A percentile compares a stretch with the other conserved stretches of the same genome.
phyloP scores from a whole-genome alignment of 2,797 vertebrate genomes.

The Gephyroberyx darwinii region DNA sequence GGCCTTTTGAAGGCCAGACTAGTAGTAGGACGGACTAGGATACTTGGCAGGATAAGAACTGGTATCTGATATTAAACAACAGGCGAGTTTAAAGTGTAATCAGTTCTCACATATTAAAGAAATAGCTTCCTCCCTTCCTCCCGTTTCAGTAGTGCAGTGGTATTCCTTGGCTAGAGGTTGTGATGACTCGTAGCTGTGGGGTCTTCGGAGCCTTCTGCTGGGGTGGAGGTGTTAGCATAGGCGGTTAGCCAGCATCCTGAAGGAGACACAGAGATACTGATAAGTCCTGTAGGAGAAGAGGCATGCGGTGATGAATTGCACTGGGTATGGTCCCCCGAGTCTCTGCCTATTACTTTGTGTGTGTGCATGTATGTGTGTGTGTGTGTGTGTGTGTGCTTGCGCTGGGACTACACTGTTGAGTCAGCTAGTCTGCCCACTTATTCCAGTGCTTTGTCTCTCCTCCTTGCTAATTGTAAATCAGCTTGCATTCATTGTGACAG shows the following conservation, averaged over 20 bases:
- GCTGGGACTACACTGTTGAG: not conserved
- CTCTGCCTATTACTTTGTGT: constrained; percentile 18
- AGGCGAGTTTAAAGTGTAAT: no score
- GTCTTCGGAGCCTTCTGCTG: constrained; percentile 18
- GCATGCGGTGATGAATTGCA: constrained; percentile 49
- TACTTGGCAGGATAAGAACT: no score
- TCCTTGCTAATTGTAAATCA: constrained; percentile 3
- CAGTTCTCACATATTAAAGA: no score
- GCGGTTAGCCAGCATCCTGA: constrained; percentile 32
- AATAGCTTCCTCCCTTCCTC: not conserved
- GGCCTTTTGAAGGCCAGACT: no score
- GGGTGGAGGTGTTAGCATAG: constrained; percentile 1
- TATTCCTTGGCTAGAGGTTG: constrained; percentile 19
- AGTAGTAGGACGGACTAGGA: no score
- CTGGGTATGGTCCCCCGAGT: constrained; percentile 40
- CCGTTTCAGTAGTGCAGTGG: constrained; percentile 34
- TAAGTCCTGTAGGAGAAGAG: constrained; percentile 34
- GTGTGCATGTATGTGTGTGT: constrained; percentile 22
- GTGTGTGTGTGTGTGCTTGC: constrained; percentile 4
- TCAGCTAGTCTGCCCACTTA: not conserved
- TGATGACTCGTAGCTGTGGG: constrained; percentile 18
- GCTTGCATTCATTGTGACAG: constrained; percentile 11
- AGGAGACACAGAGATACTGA: constrained; percentile 36
- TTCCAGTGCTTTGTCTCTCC: not conserved
- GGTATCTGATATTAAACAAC: no score